Evolutionary conservation across 2,888 invertebrate genomes (phyloP).

Genomic region (Smittia sp.): DNA sequence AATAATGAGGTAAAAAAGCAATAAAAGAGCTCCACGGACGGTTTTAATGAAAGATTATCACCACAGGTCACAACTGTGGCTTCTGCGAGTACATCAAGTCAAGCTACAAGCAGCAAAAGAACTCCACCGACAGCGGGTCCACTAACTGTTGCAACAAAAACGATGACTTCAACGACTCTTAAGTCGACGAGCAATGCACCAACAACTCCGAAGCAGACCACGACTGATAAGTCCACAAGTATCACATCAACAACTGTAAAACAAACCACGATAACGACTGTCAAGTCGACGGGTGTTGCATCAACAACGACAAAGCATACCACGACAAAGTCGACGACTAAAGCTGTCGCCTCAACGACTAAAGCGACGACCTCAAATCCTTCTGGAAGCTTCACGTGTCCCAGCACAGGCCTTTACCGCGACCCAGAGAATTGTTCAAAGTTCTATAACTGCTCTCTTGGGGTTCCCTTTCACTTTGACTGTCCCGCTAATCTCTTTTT

Average conservation of each 20-base stretch:
- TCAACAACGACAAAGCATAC: no score
- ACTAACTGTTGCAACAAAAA: background rate
- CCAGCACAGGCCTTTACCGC: background rate
- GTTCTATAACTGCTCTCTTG: constrained; percentile 43
- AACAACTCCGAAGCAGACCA: background rate
- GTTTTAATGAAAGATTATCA: no score
- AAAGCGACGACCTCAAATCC: no score
- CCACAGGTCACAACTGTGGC: background rate
- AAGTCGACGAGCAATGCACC: background rate
- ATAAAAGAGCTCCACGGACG: no score
- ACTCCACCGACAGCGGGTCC: background rate
- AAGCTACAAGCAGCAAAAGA: background rate
- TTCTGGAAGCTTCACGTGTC: background rate
- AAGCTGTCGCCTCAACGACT: background rate
- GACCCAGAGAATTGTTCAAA: constrained; percentile 43
- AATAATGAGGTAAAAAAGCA: no score
- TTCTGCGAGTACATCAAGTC: background rate
- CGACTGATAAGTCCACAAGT: background rate
- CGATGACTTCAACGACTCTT: background rate
- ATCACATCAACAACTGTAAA: background rate
- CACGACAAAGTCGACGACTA: no score
- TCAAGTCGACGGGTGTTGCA: no score
- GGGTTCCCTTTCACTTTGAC: constrained; percentile 34
- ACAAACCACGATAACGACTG: constrained; percentile 25
- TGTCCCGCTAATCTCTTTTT: constrained; percentile 43